A percentile compares a stretch with the other conserved stretches of the same genome.
Evolutionary conservation across 23 tunicate species (phyloP).

Genomic region (Pegea sp.): DNA sequence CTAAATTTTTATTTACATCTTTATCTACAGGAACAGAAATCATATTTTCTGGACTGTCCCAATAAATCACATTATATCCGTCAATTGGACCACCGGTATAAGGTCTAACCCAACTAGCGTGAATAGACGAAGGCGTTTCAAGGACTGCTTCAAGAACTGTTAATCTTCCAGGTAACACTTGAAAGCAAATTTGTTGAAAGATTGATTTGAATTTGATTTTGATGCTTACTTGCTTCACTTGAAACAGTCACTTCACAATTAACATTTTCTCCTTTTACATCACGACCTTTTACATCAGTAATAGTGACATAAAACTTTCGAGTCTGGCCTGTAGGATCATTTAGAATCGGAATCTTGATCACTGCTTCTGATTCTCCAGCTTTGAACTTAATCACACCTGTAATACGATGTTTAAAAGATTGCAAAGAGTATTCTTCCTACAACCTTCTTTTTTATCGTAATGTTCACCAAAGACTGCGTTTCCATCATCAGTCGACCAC

Average conservation of each 20-base stretch:
- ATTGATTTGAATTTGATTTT: neutral
- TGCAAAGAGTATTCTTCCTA: too few relatives aligned
- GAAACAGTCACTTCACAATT: neutral
- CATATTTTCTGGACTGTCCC: slow-evolving; percentile 67
- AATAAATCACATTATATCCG: slow-evolving; percentile 69
- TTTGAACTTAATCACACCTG: slow-evolving; percentile 7
- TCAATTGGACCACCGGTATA: slow-evolving; percentile 40
- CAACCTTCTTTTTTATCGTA: slow-evolving; percentile 39
- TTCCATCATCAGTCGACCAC: slow-evolving; percentile 48
- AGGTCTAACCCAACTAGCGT: slow-evolving; percentile 34
- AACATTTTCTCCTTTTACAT: neutral
- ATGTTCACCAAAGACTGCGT: slow-evolving; percentile 42
- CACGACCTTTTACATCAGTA: neutral
- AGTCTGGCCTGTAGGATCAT: slow-evolving; percentile 11
- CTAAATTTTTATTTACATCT: slow-evolving; percentile 15
- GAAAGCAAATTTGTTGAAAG: neutral
- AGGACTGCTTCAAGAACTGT: slow-evolving; percentile 43
- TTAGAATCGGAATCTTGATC: slow-evolving; percentile 15
- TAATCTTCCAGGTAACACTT: slow-evolving; percentile 53
- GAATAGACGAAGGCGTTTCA: slow-evolving; percentile 29
- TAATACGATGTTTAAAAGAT: too few relatives aligned
- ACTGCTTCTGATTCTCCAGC: slow-evolving; percentile 7
- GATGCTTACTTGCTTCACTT: neutral
- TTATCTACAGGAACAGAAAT: slow-evolving; percentile 25
- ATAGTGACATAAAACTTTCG: neutral